Conservation (phyloP, 2,888 invertebrate genomes). For the Archips xylosteana region DNA sequence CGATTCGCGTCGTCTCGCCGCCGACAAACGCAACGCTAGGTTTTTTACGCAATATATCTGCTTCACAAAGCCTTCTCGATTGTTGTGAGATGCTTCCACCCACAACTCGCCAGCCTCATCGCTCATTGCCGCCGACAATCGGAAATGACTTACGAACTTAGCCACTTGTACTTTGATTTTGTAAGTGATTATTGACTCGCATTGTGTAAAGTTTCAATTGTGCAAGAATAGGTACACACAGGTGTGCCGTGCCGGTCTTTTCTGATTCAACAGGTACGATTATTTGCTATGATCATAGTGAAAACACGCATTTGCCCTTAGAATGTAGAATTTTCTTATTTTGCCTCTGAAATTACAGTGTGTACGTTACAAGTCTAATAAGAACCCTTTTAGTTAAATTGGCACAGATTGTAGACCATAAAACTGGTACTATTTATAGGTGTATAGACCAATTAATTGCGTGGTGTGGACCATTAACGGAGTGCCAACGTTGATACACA, state of each 20-base stretch:
- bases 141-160: slow-evolving; percentile 77
- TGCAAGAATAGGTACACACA: slow-evolving; percentile 69
- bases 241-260: slow-evolving; percentile 62
- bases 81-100: slow-evolving; percentile 84
- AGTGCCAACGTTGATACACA: slow-evolving; percentile 73
- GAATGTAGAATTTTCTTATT: not conserved
- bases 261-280: slow-evolving; percentile 21
- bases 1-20: slow-evolving; percentile 79
- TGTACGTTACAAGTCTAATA: slow-evolving; percentile 44
- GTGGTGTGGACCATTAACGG: slow-evolving; percentile 68
- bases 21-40: slow-evolving; percentile 70
- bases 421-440: slow-evolving; percentile 56
- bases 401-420: slow-evolving; percentile 48
- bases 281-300: slow-evolving; percentile 7
- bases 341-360: slow-evolving; percentile 7
- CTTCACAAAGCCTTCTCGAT: slow-evolving; percentile 70
- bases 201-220: slow-evolving; percentile 52
- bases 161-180: slow-evolving; percentile 66
- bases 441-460: slow-evolving; percentile 61
- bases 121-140: slow-evolving; percentile 76
- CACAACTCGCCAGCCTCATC: slow-evolving; percentile 80
- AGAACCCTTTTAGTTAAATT: slow-evolving; percentile 53
- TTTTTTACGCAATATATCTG: slow-evolving; percentile 78
- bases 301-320: not conserved
- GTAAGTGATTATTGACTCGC: slow-evolving; percentile 53